Percentiles rank a stretch among this genome's conserved stretches.
Conservation (phyloP, 2,888 invertebrate species). For the Melieria omissa region DNA sequence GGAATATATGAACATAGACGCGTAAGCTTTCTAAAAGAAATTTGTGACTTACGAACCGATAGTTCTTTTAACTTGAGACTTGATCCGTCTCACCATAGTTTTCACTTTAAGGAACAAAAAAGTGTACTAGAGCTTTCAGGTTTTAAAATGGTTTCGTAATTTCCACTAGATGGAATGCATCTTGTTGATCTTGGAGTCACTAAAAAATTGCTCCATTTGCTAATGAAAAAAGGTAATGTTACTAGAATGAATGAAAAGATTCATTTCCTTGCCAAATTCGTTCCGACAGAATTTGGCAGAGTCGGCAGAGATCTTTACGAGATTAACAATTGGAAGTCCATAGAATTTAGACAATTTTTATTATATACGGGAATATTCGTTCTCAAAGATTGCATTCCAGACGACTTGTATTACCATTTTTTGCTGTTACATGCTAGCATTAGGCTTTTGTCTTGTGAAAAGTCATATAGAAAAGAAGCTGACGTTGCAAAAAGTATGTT, state of each 20-base stretch:
- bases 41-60: too few relatives aligned
- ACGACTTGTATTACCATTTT: constrained; percentile 15
- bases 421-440: constrained; percentile 8
- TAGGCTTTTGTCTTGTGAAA: constrained; percentile 9
- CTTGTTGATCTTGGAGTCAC: constrained; percentile 19
- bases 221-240: neutral
- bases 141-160: constrained; percentile 21
- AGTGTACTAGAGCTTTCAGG: constrained; percentile 6
- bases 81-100: too few relatives aligned
- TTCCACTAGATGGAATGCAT: constrained; percentile 26
- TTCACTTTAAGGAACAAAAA: neutral
- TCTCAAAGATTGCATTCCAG: neutral
- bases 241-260: neutral
- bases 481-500: constrained; percentile 2
- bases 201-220: constrained; percentile 18
- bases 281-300: constrained; percentile 17
- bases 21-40: too few relatives aligned
- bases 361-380: too few relatives aligned
- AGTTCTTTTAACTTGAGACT: too few relatives aligned
- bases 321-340: neutral
- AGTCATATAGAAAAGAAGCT: neutral
- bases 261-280: neutral
- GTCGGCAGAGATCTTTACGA: constrained; percentile 9
- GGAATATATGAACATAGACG: too few relatives aligned
- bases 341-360: constrained; percentile 7